These are phyloP conservation scores for Athene noctua DNA, from an alignment of 2,113 vertebrate genomes.

Conservation along the genomic window DNA sequence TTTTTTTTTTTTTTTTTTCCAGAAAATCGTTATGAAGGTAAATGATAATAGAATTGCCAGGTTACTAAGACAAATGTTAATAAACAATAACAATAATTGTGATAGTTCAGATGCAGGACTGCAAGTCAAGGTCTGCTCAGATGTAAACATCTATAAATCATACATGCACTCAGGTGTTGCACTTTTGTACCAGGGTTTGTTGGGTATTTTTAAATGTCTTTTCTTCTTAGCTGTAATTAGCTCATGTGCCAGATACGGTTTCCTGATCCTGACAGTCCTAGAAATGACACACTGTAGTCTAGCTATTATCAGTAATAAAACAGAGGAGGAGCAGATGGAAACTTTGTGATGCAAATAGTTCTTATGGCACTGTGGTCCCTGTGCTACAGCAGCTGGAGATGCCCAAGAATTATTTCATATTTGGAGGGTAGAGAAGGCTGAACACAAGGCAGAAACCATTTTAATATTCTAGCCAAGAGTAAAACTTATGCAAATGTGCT, in stretches of 20 bases:
- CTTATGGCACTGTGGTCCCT: background rate
- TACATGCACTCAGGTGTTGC: background rate
- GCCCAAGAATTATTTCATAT: conserved; percentile 20
- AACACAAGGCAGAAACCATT: conserved; percentile 28
- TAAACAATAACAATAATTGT: background rate
- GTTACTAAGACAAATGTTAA: background rate
- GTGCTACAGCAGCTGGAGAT: conserved; percentile 21
- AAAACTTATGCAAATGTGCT: conserved; percentile 58
- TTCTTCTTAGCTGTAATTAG: background rate
- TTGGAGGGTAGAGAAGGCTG: background rate
- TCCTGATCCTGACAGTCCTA: background rate
- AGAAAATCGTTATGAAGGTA: background rate
- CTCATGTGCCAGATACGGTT: background rate
- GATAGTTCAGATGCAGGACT: background rate
- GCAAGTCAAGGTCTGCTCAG: background rate
- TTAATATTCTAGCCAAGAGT: conserved; percentile 50
- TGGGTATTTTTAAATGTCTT: background rate
- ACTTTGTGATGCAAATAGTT: background rate
- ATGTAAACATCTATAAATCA: background rate
- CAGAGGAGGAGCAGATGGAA: conserved; percentile 17
- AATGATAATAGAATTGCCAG: background rate
- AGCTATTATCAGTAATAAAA: background rate
- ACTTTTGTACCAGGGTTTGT: background rate
- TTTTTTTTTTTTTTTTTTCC: background rate
- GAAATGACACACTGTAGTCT: background rate